A percentile compares a stretch with the other conserved stretches of the same genome.
Evolutionary conservation across 2,113 vertebrate species (phyloP).

Genomic region (Colinus virginianus): DNA sequence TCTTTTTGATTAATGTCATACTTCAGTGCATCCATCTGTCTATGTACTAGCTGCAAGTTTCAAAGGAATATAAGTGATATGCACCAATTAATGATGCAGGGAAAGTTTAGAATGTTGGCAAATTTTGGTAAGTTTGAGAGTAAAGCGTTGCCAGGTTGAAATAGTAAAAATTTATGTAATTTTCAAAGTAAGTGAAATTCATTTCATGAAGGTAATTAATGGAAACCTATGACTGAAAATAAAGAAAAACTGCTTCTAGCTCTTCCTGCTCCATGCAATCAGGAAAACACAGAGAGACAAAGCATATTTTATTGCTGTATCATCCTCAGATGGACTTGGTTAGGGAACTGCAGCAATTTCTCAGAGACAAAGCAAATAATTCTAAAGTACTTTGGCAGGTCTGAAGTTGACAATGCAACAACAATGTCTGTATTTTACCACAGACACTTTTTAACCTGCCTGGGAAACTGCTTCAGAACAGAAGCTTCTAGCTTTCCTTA

Average conservation of each 20-base stretch:
- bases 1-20: slow-evolving; percentile 74
- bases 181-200: background rate
- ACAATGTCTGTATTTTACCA: background rate
- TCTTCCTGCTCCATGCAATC: background rate
- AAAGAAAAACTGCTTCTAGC: background rate
- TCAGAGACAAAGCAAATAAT: slow-evolving; percentile 8
- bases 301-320: background rate
- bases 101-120: background rate
- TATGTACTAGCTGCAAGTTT: slow-evolving; percentile 9
- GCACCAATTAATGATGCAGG: background rate
- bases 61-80: background rate
- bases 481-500: background rate
- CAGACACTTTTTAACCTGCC: background rate
- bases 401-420: slow-evolving; percentile 2
- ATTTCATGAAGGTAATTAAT: background rate
- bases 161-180: background rate
- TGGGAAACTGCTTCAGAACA: slow-evolving; percentile 14
- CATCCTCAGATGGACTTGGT: background rate
- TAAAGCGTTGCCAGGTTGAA: background rate
- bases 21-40: slow-evolving; percentile 65
- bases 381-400: background rate
- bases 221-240: background rate
- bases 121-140: background rate
- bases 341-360: slow-evolving; percentile 32
- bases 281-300: background rate